Percentiles rank a stretch among this genome's conserved stretches.
phyloP scores from a whole-genome alignment of 2,113 vertebrate species.

The Gobio gobio region DNA sequence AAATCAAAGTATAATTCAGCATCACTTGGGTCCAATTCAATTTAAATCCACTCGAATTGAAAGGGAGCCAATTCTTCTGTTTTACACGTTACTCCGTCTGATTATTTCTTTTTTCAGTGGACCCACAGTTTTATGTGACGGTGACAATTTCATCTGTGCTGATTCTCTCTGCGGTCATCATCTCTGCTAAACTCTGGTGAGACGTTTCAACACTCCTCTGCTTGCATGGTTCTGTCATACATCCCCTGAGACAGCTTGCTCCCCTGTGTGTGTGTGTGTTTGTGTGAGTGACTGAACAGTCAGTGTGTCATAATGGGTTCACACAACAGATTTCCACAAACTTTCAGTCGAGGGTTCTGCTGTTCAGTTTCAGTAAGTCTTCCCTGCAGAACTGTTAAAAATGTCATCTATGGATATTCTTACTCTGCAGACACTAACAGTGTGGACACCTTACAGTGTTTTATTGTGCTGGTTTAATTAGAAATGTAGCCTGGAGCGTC shows the following conservation, averaged over 20 bases:
- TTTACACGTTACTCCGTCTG: not conserved
- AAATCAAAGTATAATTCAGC: not conserved
- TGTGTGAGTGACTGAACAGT: constrained; percentile 25
- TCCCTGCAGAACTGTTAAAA: constrained; percentile 22
- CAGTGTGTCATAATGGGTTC: constrained; percentile 56
- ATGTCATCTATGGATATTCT: constrained; percentile 20
- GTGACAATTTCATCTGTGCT: constrained; percentile 82
- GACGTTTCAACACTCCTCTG: constrained; percentile 54
- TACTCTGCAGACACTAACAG: constrained; percentile 5
- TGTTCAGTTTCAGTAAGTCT: constrained; percentile 17
- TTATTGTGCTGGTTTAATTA: constrained; percentile 47
- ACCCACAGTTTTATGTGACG: constrained; percentile 85
- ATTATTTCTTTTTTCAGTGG: constrained; percentile 71
- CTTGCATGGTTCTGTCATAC: constrained; percentile 6
- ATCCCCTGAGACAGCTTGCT: constrained; percentile 9
- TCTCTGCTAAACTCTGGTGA: constrained; percentile 83
- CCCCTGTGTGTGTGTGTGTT: not conserved
- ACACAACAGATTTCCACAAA: constrained; percentile 42
- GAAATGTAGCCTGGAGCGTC: constrained; percentile 17
- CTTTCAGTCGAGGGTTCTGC: constrained; percentile 4
- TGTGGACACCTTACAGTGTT: constrained; percentile 25
- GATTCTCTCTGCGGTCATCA: constrained; percentile 77
- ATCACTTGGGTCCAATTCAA: not conserved
- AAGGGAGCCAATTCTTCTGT: not conserved
- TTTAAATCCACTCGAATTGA: not conserved